Evolutionary conservation across 2,797 vertebrate species (phyloP), one percentile per base, ranked within the genome.

Genomic region (Ceyx erithaca): DNA sequence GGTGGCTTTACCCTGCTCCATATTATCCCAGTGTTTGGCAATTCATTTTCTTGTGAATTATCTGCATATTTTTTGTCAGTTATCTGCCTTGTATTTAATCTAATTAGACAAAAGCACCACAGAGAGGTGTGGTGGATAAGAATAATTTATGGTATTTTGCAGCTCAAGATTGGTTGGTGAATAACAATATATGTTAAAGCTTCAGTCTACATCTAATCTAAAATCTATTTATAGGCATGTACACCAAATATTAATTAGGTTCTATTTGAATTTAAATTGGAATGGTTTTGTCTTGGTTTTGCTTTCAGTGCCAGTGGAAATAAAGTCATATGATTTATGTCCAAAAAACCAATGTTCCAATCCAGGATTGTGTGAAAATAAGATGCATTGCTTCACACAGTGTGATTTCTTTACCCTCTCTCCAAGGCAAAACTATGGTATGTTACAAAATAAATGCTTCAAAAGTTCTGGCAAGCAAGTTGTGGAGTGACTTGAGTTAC

Each of bases 391-490:
- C 79, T 89, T 90, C 14, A 46, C 43, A 46, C 8, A 57, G 18
- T 43, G 57, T 82, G 68, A 89, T 49, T 93, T 79, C 40, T 86
- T 79, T 70, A n/a, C 6, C 4, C 10, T 5, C 9, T 48, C 5
- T 66, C 12, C 18, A 5, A 2, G 43, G 41, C 46, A 78, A 78
- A 75, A 40, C 91, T 92, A 92, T 79, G 58, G 72, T 64, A 46
- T 28, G 13, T 85, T 91, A 69, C 48, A 92, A 92, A 95, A 94
- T 26, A 85, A 95, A 88, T 77, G 10, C n/a, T 93, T 58, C 81
- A 91, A 86, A 4, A 73, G 33, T 94, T 92, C 96, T 95, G 96
- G 70, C 84, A 94, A 84, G 85, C 1, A 22, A 89, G 17, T 35
- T 59, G 66, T 10, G 21, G 69, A 90, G 49, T 95, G 82, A 89